phyloP scores from a whole-genome alignment of 2,113 vertebrate genomes.

The Miniopterus natalensis region DNA sequence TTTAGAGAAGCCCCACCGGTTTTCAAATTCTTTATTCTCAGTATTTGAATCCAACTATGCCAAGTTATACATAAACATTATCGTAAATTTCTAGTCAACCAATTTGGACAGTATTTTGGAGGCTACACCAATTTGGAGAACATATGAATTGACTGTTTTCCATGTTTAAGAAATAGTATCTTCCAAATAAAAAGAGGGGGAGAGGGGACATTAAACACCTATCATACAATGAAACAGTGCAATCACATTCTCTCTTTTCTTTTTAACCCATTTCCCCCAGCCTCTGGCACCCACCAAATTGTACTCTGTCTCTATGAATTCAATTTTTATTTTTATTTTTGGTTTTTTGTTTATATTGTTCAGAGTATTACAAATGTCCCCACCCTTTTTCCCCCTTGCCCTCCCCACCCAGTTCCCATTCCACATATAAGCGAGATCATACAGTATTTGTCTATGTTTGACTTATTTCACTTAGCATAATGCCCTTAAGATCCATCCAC shows the following conservation, averaged over 20 bases:
- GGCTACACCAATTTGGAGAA: background rate
- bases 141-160: background rate
- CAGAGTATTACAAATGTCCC: too few species aligned
- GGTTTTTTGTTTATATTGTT: too few species aligned
- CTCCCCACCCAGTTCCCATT: too few species aligned
- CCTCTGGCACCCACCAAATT: background rate
- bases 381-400: too few species aligned
- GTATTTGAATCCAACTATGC: constrained; percentile 49
- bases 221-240: background rate
- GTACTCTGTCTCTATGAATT: background rate
- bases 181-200: background rate
- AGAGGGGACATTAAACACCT: background rate
- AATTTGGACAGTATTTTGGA: background rate
- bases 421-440: background rate
- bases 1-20: background rate
- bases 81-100: background rate
- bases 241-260: background rate
- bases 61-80: background rate
- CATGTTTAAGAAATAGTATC: background rate
- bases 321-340: background rate
- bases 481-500: background rate
- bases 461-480: constrained; percentile 5
- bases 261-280: background rate
- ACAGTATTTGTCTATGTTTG: background rate
- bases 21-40: constrained; percentile 35